Evolutionary conservation across 2,797 vertebrate species (phyloP), one percentile per base, ranked within the genome.

Genomic region (Rhabdomys pumilio): DNA sequence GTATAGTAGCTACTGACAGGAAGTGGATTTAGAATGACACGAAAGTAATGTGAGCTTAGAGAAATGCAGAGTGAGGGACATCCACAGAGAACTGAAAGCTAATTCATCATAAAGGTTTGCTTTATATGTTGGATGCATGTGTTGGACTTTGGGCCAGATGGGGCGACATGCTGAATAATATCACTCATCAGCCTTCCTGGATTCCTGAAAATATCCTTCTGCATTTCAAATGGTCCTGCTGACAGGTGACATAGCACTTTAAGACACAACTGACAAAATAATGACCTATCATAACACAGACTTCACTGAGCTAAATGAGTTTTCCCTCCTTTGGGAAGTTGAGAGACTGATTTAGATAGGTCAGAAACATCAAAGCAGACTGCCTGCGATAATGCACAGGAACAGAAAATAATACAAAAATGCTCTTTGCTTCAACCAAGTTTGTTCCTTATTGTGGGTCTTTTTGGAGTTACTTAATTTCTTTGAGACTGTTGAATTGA

Each of bases 401-500:
- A 93, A 41, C 24, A 80, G 7, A 63, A 79, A 57, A 75, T 55
- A 29, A 72, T 31, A 77, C 55, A 26, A 14, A n/a, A 50, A 73
- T 41, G 1, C 1, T 10, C 3, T 17, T 1, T 69, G 8, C 61
- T 93, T n/a, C 41, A 57, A 41, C 29, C 29, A 34, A 3, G 57
- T 2, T 79, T 93, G n/a, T 53, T 93, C 24, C 9, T 55, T 55
- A 38, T 3, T 61, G 22, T 87, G 85, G 63, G 55, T 19, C 17
- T 91, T 93, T 26, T 1, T 10, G 69, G 89, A 85, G 38, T 89
- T n/a, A 55, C 31, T 55, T 89, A 57, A 38, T 38, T 80, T 90
- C 44, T 90, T 67, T 97, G 73, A 86, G 38, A 26, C 53, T 84
- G 20, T 69, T 93, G 29, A 26, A 22, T 77, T 90, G 41, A 76